Evolutionary conservation across 2,797 vertebrate species (phyloP).

Genomic region (Eulemur albifrons): DNA sequence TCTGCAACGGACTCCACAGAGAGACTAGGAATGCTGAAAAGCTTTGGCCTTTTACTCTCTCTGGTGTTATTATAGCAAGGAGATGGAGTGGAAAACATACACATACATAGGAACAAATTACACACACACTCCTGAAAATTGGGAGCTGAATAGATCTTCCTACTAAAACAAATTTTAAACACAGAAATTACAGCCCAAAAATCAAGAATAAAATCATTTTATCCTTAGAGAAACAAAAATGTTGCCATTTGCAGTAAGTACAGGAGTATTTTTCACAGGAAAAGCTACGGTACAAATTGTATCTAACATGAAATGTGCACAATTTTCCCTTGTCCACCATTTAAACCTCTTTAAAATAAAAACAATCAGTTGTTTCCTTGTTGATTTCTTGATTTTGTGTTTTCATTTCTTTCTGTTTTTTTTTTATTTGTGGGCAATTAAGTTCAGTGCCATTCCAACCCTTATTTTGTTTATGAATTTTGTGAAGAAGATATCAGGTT

Average conservation of each 20-base stretch:
- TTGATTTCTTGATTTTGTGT: not conserved
- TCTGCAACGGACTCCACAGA: not conserved
- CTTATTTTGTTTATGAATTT: not conserved
- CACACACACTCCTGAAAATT: not conserved
- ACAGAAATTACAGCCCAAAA: not conserved
- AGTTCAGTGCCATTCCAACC: not conserved
- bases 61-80: not conserved
- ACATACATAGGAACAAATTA: not conserved
- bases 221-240: not conserved
- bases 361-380: not conserved
- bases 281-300: not conserved
- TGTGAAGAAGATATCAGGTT: not conserved
- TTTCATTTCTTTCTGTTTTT: not conserved
- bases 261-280: not conserved
- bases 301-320: not conserved
- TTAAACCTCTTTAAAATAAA: not conserved
- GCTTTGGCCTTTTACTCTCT: not conserved
- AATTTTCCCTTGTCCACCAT: not conserved
- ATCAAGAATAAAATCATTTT: not conserved
- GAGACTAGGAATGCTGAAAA: not conserved
- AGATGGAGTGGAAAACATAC: not conserved
- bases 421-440: not conserved
- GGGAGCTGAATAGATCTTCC: not conserved
- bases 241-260: not conserved
- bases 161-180: not conserved